A percentile compares a stretch with the other conserved stretches of the same genome.
These are phyloP conservation scores for Myiagra hebetior DNA, from an alignment of 2,113 vertebrate genomes.

Conservation along the genomic window DNA sequence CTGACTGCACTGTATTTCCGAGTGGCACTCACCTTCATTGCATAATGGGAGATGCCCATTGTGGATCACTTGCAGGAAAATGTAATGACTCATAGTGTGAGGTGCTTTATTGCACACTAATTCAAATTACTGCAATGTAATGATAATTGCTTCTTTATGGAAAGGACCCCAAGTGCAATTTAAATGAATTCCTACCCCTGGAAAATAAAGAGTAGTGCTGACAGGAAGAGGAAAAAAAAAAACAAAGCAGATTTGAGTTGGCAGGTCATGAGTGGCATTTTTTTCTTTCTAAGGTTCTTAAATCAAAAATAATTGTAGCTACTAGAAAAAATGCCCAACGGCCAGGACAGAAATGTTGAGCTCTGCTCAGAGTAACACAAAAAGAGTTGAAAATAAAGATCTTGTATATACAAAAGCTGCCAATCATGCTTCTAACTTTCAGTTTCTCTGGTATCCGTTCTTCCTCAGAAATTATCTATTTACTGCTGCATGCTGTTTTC, in stretches of 20 bases:
- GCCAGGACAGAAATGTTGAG: not conserved
- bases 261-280: not conserved
- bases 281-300: not conserved
- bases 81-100: constrained; percentile 18
- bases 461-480: not conserved
- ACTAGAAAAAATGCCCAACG: not conserved
- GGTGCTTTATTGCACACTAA: not conserved
- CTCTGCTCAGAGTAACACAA: not conserved
- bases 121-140: constrained; percentile 20
- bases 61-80: not conserved
- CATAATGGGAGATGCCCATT: not conserved
- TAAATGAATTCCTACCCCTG: not conserved
- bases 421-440: not conserved
- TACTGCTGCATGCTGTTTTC: not conserved
- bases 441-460: not conserved
- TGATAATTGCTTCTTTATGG: constrained; percentile 34
- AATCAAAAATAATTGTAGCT: not conserved
- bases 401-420: not conserved
- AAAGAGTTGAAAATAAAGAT: not conserved
- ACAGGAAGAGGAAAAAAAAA: not conserved
- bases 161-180: not conserved
- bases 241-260: not conserved
- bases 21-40: not conserved
- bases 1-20: constrained; percentile 16
- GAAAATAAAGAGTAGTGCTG: not conserved